Base-by-base conservation (phyloP, 2,797 vertebrate species). In the Labeo calbasu region DNA sequence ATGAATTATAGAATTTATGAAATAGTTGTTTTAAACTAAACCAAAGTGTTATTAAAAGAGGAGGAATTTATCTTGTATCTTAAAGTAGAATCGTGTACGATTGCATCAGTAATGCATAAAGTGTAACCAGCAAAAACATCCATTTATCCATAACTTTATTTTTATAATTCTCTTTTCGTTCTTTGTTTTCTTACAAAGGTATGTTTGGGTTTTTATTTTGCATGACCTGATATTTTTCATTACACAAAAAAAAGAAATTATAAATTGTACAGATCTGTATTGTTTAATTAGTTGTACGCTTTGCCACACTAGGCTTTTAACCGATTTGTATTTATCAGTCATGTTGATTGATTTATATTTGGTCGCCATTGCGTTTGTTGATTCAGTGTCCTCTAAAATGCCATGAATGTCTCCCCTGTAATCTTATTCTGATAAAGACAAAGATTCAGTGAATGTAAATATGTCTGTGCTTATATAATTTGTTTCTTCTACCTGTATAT, bases 1-100 rank as follows among this genome's bases (percentile, higher is more conserved):
- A 86, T 92, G 89, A 93, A 91, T 92, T 85, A 88, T 91, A 90
- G 84, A 86, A 88, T 89, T 89, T 90, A 90, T 90, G 78, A 87
- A 87, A 91, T 90, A 88, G 90, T 93, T 93, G 92, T 94, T 95
- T 93, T 89, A 91, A 94, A 94, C 94, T 93, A 94, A 95, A 94
- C 95, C 95, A 95, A 95, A 95, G 94, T 94, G 94, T 94, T 92
- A 90, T 87, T 87, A 89, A 89, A 90, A 91, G 87, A 89, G 90
- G 89, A 89, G 83, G 88, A 87, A 88, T 89, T 79, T 92, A 91
- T 92, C 85, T 89, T 91, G 87, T 92, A 89, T 92, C 89, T 93
- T 90, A 91, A 88, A 87, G 86, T 92, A 93, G 90, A 90, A 84
- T 83, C 90, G 89, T 93, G 88, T 92, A 87, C 90, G 85, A 87